Base-by-base conservation (phyloP, 2,888 invertebrate species). In the Thyatira batis region DNA sequence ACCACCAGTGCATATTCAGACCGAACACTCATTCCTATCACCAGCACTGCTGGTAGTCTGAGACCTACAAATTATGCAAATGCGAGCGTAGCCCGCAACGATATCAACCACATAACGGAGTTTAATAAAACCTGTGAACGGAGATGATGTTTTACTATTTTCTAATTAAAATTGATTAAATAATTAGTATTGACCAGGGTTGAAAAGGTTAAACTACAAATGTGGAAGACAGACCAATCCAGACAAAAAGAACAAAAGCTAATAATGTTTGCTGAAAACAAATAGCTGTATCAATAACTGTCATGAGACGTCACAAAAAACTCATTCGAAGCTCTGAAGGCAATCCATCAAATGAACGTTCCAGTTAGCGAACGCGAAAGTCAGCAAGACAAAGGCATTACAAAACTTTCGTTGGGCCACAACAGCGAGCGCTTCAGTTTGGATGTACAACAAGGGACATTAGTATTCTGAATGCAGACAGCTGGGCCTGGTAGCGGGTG, bases 321-420 rank as follows among this genome's bases (percentile, higher is more conserved):
- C 58, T 66, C 60, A 67, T 76, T 69, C 52, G 50, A 55, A 63
- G 59, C 56, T 52, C 59, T 64, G 67, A 61, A 66, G 63, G 62
- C 69, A 65, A 75, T 71, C 58, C 63, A 71, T 78, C 78, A 78
- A 80, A 76, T 73, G 71, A 78, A 69, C 78, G 84, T 85, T 85
- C 81, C 79, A 85, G 80, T 82, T 80, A 79, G 73, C 75, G 74
- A 80, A 76, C 82, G 82, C 85, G 86, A 87, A 87, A 87, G 85
- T 85, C 78, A 78, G 80, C 73, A 80, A 84, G 80, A 87, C 85
- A 85, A 87, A 87, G 82, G 79, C 80, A 78, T 85, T 85, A 87
- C 87, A 83, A 87, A 87, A 86, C 83, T 87, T 84, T 87, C 84
- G 80, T 83, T 83, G 76, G 75, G 70, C 78, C 78, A 73, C 76